Base-by-base conservation (phyloP, 2,888 invertebrate species). In the Exephanes ischioxanthus region DNA sequence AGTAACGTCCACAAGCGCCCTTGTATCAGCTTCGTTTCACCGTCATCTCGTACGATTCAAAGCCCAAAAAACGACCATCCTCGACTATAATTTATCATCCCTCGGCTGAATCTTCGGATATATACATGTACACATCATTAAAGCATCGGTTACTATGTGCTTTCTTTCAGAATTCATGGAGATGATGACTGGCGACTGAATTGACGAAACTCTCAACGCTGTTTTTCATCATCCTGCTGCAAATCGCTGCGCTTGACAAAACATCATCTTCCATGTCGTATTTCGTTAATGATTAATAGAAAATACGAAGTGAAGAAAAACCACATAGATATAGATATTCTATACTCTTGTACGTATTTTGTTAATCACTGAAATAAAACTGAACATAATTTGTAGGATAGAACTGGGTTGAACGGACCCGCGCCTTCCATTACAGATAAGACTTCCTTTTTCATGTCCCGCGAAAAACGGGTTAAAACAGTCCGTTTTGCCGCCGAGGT, bases 141-240 rank as follows among this genome's bases (percentile, higher is more conserved):
- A 73, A 37, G 30, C 37, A 79, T 61, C 1, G 37, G 51, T 26
- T 33, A 80, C 72, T 80, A 76, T 88, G 82, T 89, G 91, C 91
- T 87, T 89, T 84, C 84, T 96, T 95, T 88, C 96, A 97, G 97
- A 97, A 94, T 97, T 97, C 94, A 97, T 97, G 97, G 97, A 96
- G 92, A 97, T 97, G 97, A 97, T 97, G 97, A 97, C 97, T 82
- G 97, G 97, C 58, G 97, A 97, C 94, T 97, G 96, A 94, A 83
- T 26, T 11, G 22, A 11, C 53, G 45, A 16, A 37, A 78, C 30
- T n/a, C 33, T 1, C 63, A 63, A 63, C n/a, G 6, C 30, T 2
- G 63, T 58, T 58, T 22, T 58, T 53, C 81, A 22, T 67, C 16
- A 2, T 37, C 26, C 33, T 4, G 45, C n/a, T 72, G 30, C 6